Conservation (phyloP, 2,113 vertebrate species). For the Callipepla californica region DNA sequence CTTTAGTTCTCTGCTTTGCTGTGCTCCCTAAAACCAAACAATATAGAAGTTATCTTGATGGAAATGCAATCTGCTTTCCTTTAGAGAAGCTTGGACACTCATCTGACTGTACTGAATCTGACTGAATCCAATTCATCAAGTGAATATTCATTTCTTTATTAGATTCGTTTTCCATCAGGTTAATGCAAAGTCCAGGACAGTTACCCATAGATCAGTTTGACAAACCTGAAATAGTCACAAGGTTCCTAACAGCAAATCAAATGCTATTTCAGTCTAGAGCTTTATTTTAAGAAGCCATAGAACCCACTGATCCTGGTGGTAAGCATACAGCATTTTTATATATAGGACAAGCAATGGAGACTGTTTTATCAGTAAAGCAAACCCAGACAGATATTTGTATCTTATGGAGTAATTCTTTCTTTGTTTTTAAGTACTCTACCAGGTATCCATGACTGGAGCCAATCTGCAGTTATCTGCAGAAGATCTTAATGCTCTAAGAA, state of each 20-base stretch:
- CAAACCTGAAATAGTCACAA: neutral
- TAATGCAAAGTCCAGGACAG: neutral
- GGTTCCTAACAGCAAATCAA: neutral
- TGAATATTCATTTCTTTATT: neutral
- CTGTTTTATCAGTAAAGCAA: neutral
- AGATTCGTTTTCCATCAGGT: neutral
- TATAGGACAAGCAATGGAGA: neutral
- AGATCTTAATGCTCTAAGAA: neutral
- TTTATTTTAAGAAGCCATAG: neutral
- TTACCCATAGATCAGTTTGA: neutral
- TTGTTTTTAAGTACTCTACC: neutral
- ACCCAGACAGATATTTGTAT: neutral
- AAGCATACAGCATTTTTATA: neutral
- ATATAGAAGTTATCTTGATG: neutral
- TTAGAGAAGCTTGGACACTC: neutral
- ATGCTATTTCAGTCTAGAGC: neutral
- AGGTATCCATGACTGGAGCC: neutral
- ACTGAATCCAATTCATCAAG: neutral
- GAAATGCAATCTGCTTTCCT: neutral
- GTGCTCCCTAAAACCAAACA: neutral
- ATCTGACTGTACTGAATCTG: neutral
- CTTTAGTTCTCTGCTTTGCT: neutral
- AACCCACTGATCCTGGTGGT: neutral
- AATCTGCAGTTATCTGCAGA: neutral
- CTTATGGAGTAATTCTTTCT: fast-evolving